Evolutionary conservation across 2,113 vertebrate species (phyloP), one percentile per base, ranked within the genome.

Genomic region (Atractosteus spatula): DNA sequence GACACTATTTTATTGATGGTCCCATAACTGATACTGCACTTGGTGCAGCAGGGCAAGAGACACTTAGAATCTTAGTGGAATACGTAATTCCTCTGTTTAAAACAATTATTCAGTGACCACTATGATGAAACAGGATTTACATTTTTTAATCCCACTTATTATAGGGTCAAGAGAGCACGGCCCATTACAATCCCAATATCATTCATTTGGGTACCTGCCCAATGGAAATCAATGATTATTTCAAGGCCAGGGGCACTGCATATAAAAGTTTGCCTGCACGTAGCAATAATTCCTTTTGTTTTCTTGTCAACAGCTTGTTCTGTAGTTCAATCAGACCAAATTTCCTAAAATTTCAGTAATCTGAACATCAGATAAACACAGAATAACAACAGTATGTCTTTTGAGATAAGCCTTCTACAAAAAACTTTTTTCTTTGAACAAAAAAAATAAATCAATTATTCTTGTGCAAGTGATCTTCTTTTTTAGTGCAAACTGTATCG

Each of bases 301-400:
- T 45, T 45, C 42, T 65, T 71, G 61, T 62, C 70, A 61, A 47
- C 29, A 12, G 61, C 44, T 41, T 61, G 47, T 42, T 62, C 14
- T 41, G 75, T 70, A 74, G 72, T 71, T 74, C 69, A 67, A 62
- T 51, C 12, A 70, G 68, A 64, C 8, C 47, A 61, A 72, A 71
- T 56, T 79, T 78, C 57, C 71, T 7, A 62, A 76, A 75, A 69
- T 71, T 65, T 71, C 7, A 14, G 75, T 82, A 85, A 84, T 81
- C 74, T 73, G 76, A 71, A 74, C 77, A 79, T 81, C 78, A 83
- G 83, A 89, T 85, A 89, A 89, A 87, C 74, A 73, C 69, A 73
- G 68, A 79, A 71, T 70, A n/a, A 74, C 73, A 76, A 80, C 78
- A 76, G 72, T 79, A 78, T 80, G 81, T 77, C 86, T 80, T 81